These are phyloP conservation scores for Brassicogethes aeneus DNA, from an alignment of 2,888 invertebrate species.

Conservation along the genomic window DNA sequence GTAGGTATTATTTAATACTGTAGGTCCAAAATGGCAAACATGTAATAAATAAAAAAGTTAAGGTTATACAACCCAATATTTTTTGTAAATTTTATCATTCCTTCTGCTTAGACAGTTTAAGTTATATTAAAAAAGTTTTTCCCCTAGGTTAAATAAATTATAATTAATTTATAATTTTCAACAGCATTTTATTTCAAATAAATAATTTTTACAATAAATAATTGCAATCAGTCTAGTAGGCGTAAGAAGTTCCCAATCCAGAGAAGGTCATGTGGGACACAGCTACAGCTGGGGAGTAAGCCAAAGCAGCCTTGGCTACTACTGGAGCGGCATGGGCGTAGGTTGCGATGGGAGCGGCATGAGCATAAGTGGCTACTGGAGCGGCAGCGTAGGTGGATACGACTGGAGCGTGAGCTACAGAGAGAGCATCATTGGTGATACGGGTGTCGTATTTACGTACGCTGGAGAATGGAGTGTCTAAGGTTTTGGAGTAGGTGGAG, in stretches of 20 bases:
- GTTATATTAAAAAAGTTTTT: too few relatives aligned
- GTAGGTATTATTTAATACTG: too few relatives aligned
- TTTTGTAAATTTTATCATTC: too few relatives aligned
- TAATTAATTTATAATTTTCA: too few relatives aligned
- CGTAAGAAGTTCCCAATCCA: conserved; percentile 53
- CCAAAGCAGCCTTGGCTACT: conserved; percentile 37
- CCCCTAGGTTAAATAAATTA: too few relatives aligned
- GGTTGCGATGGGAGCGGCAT: conserved; percentile 19
- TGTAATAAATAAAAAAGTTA: too few relatives aligned
- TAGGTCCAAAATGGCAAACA: too few relatives aligned
- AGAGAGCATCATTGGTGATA: conserved; percentile 44
- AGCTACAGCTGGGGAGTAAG: conserved; percentile 50
- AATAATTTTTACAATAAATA: not conserved
- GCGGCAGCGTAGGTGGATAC: conserved; percentile 28
- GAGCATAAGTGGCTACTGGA: conserved; percentile 26
- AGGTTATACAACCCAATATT: too few relatives aligned
- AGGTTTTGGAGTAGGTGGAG: conserved; percentile 45
- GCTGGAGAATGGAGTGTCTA: conserved; percentile 49
- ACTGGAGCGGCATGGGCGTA: conserved; percentile 9
- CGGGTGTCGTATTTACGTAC: conserved; percentile 49
- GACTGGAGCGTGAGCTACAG: conserved; percentile 42
- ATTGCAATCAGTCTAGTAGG: too few relatives aligned
- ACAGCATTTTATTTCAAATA: not conserved
- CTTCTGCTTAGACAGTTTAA: too few relatives aligned
- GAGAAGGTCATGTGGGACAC: conserved; percentile 56